Evolutionary conservation across 2,888 invertebrate species (phyloP).

Genomic region (Lapara coniferarum): DNA sequence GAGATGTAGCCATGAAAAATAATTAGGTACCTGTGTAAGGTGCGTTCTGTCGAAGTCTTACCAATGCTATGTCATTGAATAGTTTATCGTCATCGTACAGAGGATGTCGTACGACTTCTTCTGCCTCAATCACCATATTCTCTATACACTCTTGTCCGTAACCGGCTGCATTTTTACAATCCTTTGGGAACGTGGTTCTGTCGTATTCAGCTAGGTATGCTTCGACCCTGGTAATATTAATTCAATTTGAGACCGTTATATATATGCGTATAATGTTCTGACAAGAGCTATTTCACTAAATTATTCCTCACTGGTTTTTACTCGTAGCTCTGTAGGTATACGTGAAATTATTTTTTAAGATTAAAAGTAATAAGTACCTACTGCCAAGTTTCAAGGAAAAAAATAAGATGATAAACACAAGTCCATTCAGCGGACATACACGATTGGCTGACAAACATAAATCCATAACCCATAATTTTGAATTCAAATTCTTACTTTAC

Average conservation of each 20-base stretch:
- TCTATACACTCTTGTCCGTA: slow-evolving; percentile 61
- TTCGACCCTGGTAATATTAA: slow-evolving; percentile 54
- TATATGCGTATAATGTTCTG: too few species aligned
- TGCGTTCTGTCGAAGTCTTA: slow-evolving; percentile 57
- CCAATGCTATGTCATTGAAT: slow-evolving; percentile 68
- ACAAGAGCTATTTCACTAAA: too few species aligned
- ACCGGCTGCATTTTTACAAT: slow-evolving; percentile 59
- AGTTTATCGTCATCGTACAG: slow-evolving; percentile 61
- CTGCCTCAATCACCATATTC: slow-evolving; percentile 61
- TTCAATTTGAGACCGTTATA: neutral
- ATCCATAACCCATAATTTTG: too few species aligned
- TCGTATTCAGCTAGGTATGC: slow-evolving; percentile 71
- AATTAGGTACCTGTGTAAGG: slow-evolving; percentile 66
- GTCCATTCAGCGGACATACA: too few species aligned
- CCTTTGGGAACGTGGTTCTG: slow-evolving; percentile 69
- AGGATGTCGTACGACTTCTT: slow-evolving; percentile 57
- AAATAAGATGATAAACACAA: too few species aligned
- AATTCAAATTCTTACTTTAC: slow-evolving; percentile 50
- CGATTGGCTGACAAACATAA: too few species aligned
- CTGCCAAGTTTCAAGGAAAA: too few species aligned
- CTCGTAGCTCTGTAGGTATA: too few species aligned
- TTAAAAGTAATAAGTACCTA: too few species aligned
- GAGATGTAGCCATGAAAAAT: neutral
- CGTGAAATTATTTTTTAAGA: too few species aligned
- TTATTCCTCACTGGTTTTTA: too few species aligned